Evolutionary conservation across 2,888 invertebrate species (phyloP), one percentile per base, ranked within the genome.

Genomic region (Sphaerophoria rueppellii): DNA sequence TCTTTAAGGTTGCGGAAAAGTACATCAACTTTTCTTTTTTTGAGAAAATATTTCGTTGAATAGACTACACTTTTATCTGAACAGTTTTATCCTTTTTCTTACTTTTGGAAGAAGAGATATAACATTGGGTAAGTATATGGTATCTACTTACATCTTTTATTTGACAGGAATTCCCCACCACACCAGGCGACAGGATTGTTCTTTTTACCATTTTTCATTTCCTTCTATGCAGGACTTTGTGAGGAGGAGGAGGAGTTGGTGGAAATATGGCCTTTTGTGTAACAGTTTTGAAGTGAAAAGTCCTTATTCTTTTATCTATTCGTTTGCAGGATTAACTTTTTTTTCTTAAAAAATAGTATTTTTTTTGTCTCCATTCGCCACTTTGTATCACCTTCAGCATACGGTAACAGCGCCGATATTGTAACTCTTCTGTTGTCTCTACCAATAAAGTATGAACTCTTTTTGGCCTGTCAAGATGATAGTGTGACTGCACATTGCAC

Each of bases 271-370:
- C 74, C 61, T 75, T 67, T 80, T 83, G 50, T 79, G 74, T 70
- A 75, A 71, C 67, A 60, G 63, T 46, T 72, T 72, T 85, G 61
- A 72, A 75, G 69, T 76, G 52, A 60, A 85, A 76, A 80, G 61
- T 81, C 72, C 61, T 63, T 61, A 76, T 85, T 43, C 43, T 43
- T 85, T 85, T 81, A 73, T 85, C 80, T 72, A 76, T 69, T 58
- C 65, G 72, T 71, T 72, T 4, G 54, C 75, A 79, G 74, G 60
- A 67, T 72, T 85, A 72, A 54, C 80, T 76, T 85, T 65, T 76
- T 54, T 69, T 58, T 50, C 11, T n/a, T 7, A 32, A 12, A 63
- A 14, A 35, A 35, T 58, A 58, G 52, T 70, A 40, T 4, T 24
- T 48, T 40, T 32, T 35, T 55, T 12, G 11, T 43, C 16, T 34